Evolutionary conservation across 1,140 invertebrate genomes (phyloP), one percentile per base, ranked within the genome.

Genomic region (Drosophila guanche): DNA sequence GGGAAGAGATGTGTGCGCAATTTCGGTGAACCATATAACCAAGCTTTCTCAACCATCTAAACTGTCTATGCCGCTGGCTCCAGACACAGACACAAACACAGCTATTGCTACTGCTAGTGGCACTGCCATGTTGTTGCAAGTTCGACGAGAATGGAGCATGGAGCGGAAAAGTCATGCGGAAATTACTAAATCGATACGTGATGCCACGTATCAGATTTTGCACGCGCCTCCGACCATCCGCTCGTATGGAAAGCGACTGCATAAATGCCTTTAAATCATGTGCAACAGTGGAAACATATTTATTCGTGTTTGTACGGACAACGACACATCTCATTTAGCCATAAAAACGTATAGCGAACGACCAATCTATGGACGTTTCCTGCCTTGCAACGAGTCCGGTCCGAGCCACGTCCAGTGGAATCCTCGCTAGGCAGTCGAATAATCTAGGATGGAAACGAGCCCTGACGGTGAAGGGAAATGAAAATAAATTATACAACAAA

Each of bases 121-220:
- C 68, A 59, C 56, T 48, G 45, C 65, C 46, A 25, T 10, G 46
- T 25, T 74, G 54, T 72, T 73, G 68, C 70, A 53, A 47, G 47
- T 73, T 67, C n/a, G 29, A 33, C 16, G 16, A 20, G 16, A 0
- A 20, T 27, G 48, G 53, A 43, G 62, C 72, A 46, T 52, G 41
- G 55, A 55, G 57, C 68, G 75, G 75, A 78, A 72, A 77, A 79
- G 56, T 60, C 52, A 37, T 45, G 57, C 75, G 76, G 76, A 79
- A 79, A 79, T 79, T 79, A 79, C 76, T 79, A 79, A 79, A 79
- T 79, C 76, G 76, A 79, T 79, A 78, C 75, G 75, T 77, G 66
- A 45, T 43, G 55, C 62, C 56, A 41, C 55, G 43, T 61, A 76
- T 76, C 73, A 62, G 72, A 76, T 76, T 76, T 76, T 76, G 41